Evolutionary conservation across 2,113 vertebrate species (phyloP).

Genomic region (Varanus komodoensis): DNA sequence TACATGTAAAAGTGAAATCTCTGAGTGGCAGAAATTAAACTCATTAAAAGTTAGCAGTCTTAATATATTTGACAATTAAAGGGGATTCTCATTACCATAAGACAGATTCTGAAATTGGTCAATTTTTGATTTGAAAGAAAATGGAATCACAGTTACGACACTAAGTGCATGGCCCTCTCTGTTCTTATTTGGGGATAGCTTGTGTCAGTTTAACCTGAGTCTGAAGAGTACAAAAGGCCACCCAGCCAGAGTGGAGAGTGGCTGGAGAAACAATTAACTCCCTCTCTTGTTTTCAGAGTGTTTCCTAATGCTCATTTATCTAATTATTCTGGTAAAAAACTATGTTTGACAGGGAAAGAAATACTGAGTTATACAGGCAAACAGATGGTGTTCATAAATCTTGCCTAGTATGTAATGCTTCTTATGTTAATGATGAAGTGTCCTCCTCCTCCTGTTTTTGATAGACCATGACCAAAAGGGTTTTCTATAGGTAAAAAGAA

Average conservation of each 20-base stretch:
- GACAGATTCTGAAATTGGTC: not conserved
- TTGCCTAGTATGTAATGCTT: conserved; percentile 51
- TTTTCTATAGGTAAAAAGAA: not conserved
- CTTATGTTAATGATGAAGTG: conserved; percentile 22
- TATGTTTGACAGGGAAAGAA: not conserved
- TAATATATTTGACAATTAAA: not conserved
- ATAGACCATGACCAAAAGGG: not conserved
- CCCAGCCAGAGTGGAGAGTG: not conserved
- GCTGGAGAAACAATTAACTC: not conserved
- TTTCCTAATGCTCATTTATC: not conserved
- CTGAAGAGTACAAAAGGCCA: not conserved
- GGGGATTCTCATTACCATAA: not conserved
- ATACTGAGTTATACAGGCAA: conserved; percentile 40
- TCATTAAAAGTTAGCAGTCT: not conserved
- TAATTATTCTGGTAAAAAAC: conserved; percentile 22
- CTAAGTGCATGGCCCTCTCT: not conserved
- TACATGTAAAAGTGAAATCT: not conserved
- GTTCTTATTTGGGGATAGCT: not conserved
- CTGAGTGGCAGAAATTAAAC: not conserved
- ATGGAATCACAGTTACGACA: not conserved
- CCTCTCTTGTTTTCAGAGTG: not conserved
- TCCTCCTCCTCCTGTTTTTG: not conserved
- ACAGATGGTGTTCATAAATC: conserved; percentile 63
- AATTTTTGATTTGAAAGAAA: not conserved
- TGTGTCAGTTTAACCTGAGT: not conserved